phyloP scores from a whole-genome alignment of 2,113 vertebrate genomes.

The Meriones unguiculatus region DNA sequence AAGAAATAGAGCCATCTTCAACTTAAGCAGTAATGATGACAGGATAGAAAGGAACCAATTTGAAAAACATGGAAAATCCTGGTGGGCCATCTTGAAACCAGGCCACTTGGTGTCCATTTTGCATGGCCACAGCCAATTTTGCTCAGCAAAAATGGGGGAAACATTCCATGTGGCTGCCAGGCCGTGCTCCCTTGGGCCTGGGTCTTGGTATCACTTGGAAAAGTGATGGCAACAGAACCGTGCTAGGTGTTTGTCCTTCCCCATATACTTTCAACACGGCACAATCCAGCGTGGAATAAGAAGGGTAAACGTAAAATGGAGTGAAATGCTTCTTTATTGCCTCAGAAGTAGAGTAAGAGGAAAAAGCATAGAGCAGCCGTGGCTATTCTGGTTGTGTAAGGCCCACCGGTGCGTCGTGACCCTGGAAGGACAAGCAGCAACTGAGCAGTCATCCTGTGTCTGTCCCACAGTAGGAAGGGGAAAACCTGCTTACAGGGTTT shows the following conservation, averaged over 20 bases:
- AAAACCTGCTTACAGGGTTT: background rate
- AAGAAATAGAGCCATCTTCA: background rate
- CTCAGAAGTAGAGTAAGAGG: background rate
- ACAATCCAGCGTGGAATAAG: background rate
- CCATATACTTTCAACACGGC: background rate
- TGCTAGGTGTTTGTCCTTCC: background rate
- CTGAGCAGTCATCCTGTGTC: background rate
- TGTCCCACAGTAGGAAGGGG: conserved; percentile 18
- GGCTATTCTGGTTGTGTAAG: background rate
- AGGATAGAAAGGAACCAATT: background rate
- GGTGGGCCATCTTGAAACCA: background rate
- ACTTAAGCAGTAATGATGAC: background rate
- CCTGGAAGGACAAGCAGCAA: background rate
- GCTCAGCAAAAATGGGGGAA: background rate
- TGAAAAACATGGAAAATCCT: conserved; percentile 33
- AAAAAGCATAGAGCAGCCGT: background rate
- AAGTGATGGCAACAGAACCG: background rate
- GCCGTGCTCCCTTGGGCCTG: background rate
- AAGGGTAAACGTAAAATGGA: background rate
- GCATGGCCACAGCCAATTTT: background rate
- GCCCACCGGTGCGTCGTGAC: background rate
- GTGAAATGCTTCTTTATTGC: background rate
- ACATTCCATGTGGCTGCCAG: background rate
- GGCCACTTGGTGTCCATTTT: background rate
- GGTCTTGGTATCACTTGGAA: background rate